Conservation (phyloP, 2,113 vertebrate genomes). For the Cacatua alba region DNA sequence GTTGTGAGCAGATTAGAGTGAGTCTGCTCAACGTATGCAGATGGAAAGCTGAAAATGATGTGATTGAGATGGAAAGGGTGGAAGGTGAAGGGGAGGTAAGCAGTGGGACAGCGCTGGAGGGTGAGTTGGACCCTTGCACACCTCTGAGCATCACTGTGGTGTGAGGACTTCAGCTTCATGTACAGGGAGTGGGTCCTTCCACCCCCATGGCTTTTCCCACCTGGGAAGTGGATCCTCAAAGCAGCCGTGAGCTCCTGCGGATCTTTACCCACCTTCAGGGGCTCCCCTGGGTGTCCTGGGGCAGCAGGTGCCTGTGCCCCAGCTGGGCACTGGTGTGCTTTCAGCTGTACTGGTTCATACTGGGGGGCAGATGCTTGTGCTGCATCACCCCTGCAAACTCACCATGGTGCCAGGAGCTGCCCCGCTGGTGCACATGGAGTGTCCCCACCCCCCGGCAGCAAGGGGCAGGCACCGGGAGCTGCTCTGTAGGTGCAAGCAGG, state of each 20-base stretch:
- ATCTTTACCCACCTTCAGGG: background rate
- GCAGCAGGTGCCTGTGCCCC: background rate
- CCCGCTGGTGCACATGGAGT: background rate
- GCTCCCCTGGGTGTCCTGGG: background rate
- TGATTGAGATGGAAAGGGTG: background rate
- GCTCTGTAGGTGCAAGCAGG: background rate
- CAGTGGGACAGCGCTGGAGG: accelerated
- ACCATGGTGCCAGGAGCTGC: background rate
- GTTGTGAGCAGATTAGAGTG: background rate
- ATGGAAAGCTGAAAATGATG: background rate
- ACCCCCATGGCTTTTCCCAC: accelerated
- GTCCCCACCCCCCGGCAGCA: background rate
- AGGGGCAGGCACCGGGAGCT: background rate
- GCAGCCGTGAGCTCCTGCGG: background rate
- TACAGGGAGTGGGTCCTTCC: accelerated
- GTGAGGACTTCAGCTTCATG: accelerated
- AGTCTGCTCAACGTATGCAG: accelerated
- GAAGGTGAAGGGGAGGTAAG: background rate
- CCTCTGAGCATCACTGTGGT: background rate
- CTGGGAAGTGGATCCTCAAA: background rate
- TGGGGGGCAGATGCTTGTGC: background rate
- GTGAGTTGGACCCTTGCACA: background rate
- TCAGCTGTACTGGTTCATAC: accelerated
- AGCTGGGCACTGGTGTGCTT: background rate
- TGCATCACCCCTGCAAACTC: background rate